A percentile compares a stretch with the other conserved stretches of the same genome.
These are phyloP conservation scores for Hirtodrosophila trivittata DNA, from an alignment of 2,888 invertebrate species.

Conservation along the genomic window DNA sequence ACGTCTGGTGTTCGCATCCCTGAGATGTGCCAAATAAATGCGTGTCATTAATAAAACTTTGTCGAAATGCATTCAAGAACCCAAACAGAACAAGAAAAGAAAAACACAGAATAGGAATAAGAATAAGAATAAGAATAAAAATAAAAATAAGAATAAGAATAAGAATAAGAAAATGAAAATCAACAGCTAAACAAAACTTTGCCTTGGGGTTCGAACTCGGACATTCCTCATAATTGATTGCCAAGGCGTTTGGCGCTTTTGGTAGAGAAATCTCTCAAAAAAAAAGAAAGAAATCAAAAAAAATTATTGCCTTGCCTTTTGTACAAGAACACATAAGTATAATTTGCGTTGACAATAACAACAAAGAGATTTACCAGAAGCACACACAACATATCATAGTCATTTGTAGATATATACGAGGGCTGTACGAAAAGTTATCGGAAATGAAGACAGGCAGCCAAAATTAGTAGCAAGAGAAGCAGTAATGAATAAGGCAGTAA, in stretches of 20 bases:
- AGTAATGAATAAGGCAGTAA: no score
- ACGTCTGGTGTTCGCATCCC: conserved; percentile 21
- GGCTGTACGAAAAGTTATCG: neutral
- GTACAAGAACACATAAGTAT: conserved; percentile 39
- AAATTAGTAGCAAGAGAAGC: no score
- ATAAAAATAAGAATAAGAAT: conserved; percentile 22
- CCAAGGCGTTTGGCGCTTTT: conserved; percentile 65
- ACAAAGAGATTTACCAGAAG: conserved; percentile 48
- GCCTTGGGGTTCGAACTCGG: conserved; percentile 32
- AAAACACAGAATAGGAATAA: neutral
- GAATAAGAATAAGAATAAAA: conserved; percentile 1
- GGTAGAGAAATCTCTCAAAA: conserved; percentile 60
- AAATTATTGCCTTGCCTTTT: conserved; percentile 56
- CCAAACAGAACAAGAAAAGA: conserved; percentile 2
- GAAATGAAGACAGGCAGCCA: no score
- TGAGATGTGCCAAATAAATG: conserved; percentile 52
- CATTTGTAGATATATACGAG: conserved; percentile 12
- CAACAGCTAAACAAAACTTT: conserved; percentile 38
- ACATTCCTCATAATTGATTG: conserved; percentile 68
- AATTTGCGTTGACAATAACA: conserved; percentile 54
- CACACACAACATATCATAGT: conserved; percentile 32
- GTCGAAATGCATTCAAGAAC: conserved; percentile 45
- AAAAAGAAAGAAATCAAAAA: neutral
- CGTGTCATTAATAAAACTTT: conserved; percentile 63
- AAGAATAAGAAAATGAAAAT: conserved; percentile 22